phyloP scores from a whole-genome alignment of 2,888 invertebrate species.

The Drosophila robusta region DNA sequence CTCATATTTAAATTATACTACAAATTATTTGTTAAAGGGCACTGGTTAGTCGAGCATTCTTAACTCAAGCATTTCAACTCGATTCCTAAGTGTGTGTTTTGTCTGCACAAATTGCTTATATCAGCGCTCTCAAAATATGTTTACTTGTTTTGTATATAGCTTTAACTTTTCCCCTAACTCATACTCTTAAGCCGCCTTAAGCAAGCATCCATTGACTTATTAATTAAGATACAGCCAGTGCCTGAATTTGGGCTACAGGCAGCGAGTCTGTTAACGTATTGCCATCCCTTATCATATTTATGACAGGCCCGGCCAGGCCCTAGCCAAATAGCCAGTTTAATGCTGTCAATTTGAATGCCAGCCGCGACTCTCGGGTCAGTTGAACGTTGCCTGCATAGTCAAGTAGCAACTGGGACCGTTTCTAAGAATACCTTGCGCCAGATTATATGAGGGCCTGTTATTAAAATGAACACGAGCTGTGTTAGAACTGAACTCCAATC shows the following conservation, averaged over 20 bases:
- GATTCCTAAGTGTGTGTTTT: constrained; percentile 15
- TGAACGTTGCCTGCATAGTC: constrained; percentile 60
- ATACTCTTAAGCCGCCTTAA: constrained; percentile 42
- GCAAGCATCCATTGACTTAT: constrained; percentile 71
- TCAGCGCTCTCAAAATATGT: constrained; percentile 13
- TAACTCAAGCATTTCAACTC: constrained; percentile 11
- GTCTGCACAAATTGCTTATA: constrained; percentile 27
- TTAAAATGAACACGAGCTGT: constrained; percentile 32
- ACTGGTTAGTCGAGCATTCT: background rate
- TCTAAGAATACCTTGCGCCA: constrained; percentile 30
- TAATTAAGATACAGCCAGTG: constrained; percentile 65
- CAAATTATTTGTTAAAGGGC: background rate
- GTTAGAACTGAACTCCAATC: constrained; percentile 47
- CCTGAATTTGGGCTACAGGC: constrained; percentile 8
- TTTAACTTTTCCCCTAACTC: constrained; percentile 10
- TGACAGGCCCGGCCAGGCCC: constrained; percentile 55
- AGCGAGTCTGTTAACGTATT: constrained; percentile 12
- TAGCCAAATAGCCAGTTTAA: constrained; percentile 46
- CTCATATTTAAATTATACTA: background rate
- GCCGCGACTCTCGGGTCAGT: constrained; percentile 46
- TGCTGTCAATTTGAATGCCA: constrained; percentile 75
- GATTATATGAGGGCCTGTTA: constrained; percentile 45
- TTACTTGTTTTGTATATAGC: constrained; percentile 28
- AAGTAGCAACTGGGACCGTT: constrained; percentile 42
- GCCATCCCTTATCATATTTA: constrained; percentile 74